phyloP scores from a whole-genome alignment of 2,113 vertebrate species.

The Drymodes brunneopygia region DNA sequence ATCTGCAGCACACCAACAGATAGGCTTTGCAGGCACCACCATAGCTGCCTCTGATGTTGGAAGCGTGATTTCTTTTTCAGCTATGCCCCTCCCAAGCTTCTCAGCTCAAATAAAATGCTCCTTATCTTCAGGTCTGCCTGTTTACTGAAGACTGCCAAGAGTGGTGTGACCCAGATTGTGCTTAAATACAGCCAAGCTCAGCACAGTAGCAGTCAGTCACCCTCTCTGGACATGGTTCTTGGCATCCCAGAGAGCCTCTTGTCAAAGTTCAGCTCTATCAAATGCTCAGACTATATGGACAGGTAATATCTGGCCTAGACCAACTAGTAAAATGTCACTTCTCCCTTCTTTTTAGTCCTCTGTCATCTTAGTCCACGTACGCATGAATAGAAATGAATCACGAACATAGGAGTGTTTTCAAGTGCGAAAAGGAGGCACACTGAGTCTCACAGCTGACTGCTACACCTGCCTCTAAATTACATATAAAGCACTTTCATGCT shows the following conservation, averaged over 20 bases:
- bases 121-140: neutral
- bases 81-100: neutral
- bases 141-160: neutral
- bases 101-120: neutral
- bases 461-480: neutral
- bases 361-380: neutral
- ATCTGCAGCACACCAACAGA: neutral
- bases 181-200: neutral
- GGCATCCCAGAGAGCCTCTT: neutral
- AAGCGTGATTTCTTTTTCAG: neutral
- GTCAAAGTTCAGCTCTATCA: neutral
- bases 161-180: neutral
- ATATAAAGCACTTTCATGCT: fast-evolving
- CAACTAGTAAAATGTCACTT: neutral
- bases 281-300: fast-evolving
- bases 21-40: neutral
- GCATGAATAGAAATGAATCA: neutral
- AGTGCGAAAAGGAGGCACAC: neutral
- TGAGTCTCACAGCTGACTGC: neutral
- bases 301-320: neutral
- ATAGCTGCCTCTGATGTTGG: fast-evolving
- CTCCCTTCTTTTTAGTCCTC: neutral
- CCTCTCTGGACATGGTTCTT: neutral
- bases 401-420: neutral
- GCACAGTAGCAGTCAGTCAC: neutral